Conservation (phyloP, 2,888 invertebrate species). For the Vandiemenella viatica region DNA sequence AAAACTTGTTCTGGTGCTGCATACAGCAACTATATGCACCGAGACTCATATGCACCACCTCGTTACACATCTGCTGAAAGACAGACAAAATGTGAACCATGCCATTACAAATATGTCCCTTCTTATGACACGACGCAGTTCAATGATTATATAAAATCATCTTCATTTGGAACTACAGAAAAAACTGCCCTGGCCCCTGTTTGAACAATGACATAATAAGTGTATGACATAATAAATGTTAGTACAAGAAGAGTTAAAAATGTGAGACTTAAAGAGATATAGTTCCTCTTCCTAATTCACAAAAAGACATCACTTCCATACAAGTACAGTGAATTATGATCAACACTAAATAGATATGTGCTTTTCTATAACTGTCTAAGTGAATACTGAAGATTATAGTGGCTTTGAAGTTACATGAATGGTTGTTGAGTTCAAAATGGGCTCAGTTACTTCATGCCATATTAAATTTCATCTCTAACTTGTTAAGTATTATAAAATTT, state of each 20-base stretch:
- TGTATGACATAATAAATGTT: not conserved
- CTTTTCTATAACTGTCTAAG: too few species aligned
- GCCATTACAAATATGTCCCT: conserved; percentile 20
- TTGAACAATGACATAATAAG: conserved; percentile 1
- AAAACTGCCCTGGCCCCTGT: conserved; percentile 12
- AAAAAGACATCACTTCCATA: too few species aligned
- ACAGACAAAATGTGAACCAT: conserved; percentile 1
- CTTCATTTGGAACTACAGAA: conserved; percentile 10
- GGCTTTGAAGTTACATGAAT: too few species aligned
- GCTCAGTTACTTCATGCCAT: too few species aligned
- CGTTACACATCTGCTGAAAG: conserved; percentile 14
- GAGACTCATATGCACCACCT: conserved; percentile 18
- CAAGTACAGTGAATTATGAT: too few species aligned
- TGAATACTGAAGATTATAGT: too few species aligned
- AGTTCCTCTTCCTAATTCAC: too few species aligned
- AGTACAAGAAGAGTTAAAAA: conserved; percentile 6
- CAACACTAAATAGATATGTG: too few species aligned
- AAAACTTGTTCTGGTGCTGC: conserved; percentile 10
- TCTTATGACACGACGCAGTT: conserved; percentile 8
- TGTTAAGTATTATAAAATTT: too few species aligned
- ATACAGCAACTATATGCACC: conserved; percentile 12
- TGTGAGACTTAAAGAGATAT: too few species aligned
- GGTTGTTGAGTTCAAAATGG: too few species aligned
- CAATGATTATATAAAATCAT: conserved; percentile 7
- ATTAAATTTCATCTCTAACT: too few species aligned